Percentiles rank a stretch among this genome's conserved stretches.
These are phyloP conservation scores for Hyles euphorbiae DNA, from an alignment of 1,140 invertebrate species.

Conservation along the genomic window DNA sequence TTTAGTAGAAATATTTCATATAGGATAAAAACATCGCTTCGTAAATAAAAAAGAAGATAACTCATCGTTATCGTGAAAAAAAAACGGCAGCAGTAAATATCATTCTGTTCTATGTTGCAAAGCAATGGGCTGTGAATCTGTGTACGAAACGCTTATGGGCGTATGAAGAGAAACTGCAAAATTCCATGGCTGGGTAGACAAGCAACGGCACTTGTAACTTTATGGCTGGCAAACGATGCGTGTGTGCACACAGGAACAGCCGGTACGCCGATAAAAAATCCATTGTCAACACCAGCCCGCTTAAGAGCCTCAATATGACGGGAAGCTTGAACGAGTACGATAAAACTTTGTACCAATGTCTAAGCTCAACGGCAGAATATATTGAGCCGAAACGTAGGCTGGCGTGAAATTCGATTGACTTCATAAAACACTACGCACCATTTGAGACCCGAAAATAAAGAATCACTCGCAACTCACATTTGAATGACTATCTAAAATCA, in stretches of 20 bases:
- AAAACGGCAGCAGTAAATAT: too few species aligned
- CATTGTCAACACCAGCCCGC: slow-evolving; percentile 45
- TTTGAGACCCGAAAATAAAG: too few species aligned
- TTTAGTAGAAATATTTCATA: too few species aligned
- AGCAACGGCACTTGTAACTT: slow-evolving; percentile 27
- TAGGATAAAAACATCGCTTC: too few species aligned
- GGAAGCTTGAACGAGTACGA: slow-evolving; percentile 40
- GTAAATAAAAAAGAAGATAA: too few species aligned
- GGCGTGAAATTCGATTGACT: slow-evolving; percentile 44
- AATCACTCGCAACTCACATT: too few species aligned
- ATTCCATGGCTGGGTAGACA: slow-evolving; percentile 32
- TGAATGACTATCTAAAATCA: too few species aligned
- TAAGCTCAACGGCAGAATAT: slow-evolving; percentile 25
- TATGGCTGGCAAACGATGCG: slow-evolving; percentile 48
- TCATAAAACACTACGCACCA: slow-evolving; percentile 1
- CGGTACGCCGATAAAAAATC: slow-evolving; percentile 53
- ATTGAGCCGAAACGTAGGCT: slow-evolving; percentile 32
- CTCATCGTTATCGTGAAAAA: too few species aligned
- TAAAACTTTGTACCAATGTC: slow-evolving; percentile 35
- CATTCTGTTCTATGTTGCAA: too few species aligned
- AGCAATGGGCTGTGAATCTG: too few species aligned
- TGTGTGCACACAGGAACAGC: slow-evolving; percentile 42
- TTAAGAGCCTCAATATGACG: slow-evolving; percentile 53
- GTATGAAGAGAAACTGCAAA: slow-evolving; percentile 27
- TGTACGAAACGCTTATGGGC: too few species aligned